Conservation (phyloP, 2,888 invertebrate genomes). For the Barypeithes pellucidus region DNA sequence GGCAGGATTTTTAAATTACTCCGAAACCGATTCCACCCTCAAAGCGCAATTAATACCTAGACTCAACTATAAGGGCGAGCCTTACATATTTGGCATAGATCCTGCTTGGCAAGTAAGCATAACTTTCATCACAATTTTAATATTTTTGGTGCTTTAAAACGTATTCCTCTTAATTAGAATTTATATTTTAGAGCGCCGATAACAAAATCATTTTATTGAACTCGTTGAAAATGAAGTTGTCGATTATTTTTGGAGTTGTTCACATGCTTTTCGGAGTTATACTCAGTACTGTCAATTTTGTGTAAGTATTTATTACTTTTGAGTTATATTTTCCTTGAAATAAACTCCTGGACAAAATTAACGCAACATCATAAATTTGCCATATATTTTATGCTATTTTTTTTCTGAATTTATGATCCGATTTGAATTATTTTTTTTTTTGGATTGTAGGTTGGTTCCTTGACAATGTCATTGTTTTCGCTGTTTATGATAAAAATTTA, state of each 20-base stretch:
- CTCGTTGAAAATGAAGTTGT: conserved; percentile 97
- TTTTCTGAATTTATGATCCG: no score
- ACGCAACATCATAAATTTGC: no score
- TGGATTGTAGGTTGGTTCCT: no score
- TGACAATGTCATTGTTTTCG: no score
- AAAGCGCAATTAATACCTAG: conserved; percentile 71
- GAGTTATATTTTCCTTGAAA: no score
- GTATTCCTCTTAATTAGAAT: neutral
- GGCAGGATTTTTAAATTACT: conserved; percentile 50
- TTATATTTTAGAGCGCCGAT: conserved; percentile 71
- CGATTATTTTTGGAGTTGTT: conserved; percentile 92
- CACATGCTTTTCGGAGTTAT: conserved; percentile 97
- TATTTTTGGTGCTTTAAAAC: no score
- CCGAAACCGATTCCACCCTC: conserved; percentile 56
- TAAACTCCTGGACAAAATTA: no score
- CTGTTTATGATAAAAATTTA: no score
- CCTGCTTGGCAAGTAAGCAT: conserved; percentile 79
- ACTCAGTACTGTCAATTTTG: conserved; percentile 84
- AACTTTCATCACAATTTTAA: neutral
- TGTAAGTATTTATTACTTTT: conserved; percentile 72
- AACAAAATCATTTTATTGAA: conserved; percentile 97
- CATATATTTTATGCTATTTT: no score
- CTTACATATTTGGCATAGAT: conserved; percentile 83
- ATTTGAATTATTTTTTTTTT: no score
- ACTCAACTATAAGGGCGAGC: conserved; percentile 68